phyloP scores from a whole-genome alignment of 2,888 invertebrate genomes.

The Ormyrus pomaceus region DNA sequence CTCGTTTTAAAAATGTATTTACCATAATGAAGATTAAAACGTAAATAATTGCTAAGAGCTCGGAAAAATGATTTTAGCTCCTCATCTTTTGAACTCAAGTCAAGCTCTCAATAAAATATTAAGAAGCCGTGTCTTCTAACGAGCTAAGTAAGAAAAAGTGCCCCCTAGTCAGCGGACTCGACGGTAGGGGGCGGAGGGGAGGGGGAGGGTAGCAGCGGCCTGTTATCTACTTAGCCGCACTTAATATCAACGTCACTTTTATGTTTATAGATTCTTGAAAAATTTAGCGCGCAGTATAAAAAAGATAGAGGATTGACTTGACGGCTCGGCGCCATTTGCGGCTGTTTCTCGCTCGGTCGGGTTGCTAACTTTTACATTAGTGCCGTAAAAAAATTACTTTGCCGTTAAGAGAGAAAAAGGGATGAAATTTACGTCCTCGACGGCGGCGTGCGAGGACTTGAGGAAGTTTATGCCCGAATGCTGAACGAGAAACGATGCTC shows the following conservation, averaged over 20 bases:
- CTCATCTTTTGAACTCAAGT: too few relatives aligned
- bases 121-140: neutral
- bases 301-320: conserved; percentile 31
- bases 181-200: too few relatives aligned
- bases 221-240: conserved; percentile 38
- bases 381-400: conserved; percentile 52
- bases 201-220: neutral
- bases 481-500: conserved; percentile 37
- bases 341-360: conserved; percentile 36
- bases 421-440: conserved; percentile 11
- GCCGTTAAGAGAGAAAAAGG: conserved; percentile 30
- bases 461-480: conserved; percentile 29
- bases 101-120: neutral
- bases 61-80: too few relatives aligned
- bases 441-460: neutral
- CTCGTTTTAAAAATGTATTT: too few relatives aligned
- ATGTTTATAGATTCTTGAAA: conserved; percentile 51
- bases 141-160: conserved; percentile 2
- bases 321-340: conserved; percentile 43
- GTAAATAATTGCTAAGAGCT: too few relatives aligned
- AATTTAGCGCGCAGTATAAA: conserved; percentile 23
- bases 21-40: too few relatives aligned
- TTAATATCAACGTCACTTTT: conserved; percentile 48
- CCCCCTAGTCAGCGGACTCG: neutral
- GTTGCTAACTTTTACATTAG: conserved; percentile 52